Evolutionary conservation across 2,888 invertebrate species (phyloP).

Genomic region (Athalia circularis): DNA sequence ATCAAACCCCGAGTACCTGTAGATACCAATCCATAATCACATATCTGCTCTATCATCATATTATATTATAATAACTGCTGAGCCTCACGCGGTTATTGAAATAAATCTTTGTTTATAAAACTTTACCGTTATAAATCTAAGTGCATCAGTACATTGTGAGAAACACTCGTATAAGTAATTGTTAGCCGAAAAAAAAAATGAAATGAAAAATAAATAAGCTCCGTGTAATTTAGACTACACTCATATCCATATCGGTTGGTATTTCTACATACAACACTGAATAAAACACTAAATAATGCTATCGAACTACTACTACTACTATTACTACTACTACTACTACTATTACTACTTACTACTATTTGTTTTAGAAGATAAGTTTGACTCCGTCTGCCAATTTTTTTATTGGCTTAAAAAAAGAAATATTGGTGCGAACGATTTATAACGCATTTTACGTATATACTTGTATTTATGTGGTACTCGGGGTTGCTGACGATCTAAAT

Average conservation of each 20-base stretch:
- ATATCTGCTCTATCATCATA: background rate
- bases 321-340: background rate
- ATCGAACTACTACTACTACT: too few relatives aligned
- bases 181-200: background rate
- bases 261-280: too few relatives aligned
- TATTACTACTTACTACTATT: slow-evolving; percentile 10
- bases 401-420: background rate
- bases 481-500: slow-evolving; percentile 13
- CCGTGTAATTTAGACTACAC: too few relatives aligned
- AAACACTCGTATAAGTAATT: too few relatives aligned
- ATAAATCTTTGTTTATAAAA: background rate
- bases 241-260: too few relatives aligned
- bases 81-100: background rate
- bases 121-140: background rate
- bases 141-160: background rate
- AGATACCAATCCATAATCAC: background rate
- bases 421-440: background rate
- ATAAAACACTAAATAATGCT: too few relatives aligned
- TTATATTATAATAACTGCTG: background rate
- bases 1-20: slow-evolving; percentile 19
- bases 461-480: slow-evolving; percentile 22
- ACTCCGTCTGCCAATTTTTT: slow-evolving; percentile 26
- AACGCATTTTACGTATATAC: background rate
- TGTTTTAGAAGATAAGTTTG: slow-evolving; percentile 27
- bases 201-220: too few relatives aligned